Percentiles rank a stretch among this genome's conserved stretches.
Conservation (phyloP, 1,140 invertebrate genomes). For the Paralvinella palmiformis region DNA sequence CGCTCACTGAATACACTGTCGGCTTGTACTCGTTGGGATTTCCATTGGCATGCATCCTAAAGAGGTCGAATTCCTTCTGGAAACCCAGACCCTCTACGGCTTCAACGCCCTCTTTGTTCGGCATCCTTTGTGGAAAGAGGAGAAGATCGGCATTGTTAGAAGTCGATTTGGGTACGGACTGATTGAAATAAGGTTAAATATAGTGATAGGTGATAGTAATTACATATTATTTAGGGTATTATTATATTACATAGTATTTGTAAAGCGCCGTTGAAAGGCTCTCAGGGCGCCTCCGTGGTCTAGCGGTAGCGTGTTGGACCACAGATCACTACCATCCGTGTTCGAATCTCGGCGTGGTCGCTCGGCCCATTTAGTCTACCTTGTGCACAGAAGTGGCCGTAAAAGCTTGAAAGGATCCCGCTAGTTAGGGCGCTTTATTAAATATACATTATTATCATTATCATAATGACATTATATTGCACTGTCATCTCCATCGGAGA, state of each 20-base stretch:
- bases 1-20: background rate
- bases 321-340: too few species aligned
- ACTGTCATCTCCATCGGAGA: background rate
- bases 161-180: background rate
- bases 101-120: background rate
- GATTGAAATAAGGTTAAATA: background rate
- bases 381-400: background rate
- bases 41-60: constrained; percentile 7
- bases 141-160: background rate
- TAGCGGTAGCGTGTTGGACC: too few species aligned
- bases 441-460: background rate
- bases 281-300: too few species aligned
- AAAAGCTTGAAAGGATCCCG: background rate
- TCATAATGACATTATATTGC: background rate
- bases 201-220: background rate
- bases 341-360: too few species aligned
- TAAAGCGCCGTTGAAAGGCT: too few species aligned
- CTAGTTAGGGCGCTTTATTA: background rate
- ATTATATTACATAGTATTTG: background rate
- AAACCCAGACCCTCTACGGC: background rate
- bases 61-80: background rate
- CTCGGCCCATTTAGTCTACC: background rate
- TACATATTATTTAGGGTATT: background rate
- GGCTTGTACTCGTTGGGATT: constrained; percentile 2
- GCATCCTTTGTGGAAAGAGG: background rate